Evolutionary conservation across 1,140 invertebrate species (phyloP).

Genomic region (Dryas iulia): DNA sequence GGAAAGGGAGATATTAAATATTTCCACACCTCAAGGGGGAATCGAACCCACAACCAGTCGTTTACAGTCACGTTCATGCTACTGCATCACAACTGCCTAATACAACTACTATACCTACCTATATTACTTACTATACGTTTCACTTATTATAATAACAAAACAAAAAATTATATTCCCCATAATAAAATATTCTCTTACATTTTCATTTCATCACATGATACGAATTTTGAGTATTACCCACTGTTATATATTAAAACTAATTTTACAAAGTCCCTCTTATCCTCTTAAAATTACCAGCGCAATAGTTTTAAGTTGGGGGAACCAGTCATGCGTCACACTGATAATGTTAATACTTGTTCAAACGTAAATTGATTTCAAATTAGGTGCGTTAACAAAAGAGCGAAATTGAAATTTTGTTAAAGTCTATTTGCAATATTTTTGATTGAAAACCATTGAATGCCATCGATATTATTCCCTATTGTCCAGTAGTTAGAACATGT

Average conservation of each 20-base stretch:
- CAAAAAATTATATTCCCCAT: not conserved
- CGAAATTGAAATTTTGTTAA: not conserved
- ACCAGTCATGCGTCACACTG: constrained; percentile 7
- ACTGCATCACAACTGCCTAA: no score
- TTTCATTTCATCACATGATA: not conserved
- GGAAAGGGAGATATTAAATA: no score
- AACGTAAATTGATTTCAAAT: constrained; percentile 8
- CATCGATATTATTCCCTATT: no score
- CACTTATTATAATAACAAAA: no score
- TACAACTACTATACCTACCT: no score
- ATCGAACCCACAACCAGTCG: no score
- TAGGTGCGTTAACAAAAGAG: not conserved
- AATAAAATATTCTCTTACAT: not conserved
- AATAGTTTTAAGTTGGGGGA: constrained; percentile 9
- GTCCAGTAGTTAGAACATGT: no score
- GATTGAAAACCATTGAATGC: not conserved
- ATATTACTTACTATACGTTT: no score
- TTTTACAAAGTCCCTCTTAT: not conserved
- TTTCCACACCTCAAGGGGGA: no score
- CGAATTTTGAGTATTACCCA: not conserved
- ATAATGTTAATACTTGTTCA: constrained; percentile 10
- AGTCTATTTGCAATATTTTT: not conserved
- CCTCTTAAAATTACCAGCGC: not conserved
- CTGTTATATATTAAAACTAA: not conserved
- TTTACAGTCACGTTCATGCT: no score